Conservation (phyloP, 2,888 invertebrate species). For the Digitonthophagus gazella region DNA sequence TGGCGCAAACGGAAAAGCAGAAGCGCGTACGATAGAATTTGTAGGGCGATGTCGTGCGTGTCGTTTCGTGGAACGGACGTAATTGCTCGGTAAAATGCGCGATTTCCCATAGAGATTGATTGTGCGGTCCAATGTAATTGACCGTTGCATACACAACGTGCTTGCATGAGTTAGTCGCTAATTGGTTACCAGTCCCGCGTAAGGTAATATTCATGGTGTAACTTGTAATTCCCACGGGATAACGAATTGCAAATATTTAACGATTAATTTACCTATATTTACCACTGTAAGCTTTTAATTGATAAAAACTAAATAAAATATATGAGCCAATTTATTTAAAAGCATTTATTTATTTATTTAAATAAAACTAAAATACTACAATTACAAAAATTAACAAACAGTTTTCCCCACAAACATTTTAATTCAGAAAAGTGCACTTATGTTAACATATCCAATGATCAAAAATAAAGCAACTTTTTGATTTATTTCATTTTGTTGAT, state of each 20-base stretch:
- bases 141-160: conserved; percentile 13
- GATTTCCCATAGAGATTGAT: conserved; percentile 14
- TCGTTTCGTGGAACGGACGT: not conserved
- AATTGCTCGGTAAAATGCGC: conserved; percentile 11
- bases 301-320: no score
- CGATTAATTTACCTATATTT: not conserved
- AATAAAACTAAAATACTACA: no score
- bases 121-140: conserved; percentile 13
- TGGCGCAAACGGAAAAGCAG: not conserved
- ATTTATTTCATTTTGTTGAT: no score
- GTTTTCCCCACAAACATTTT: no score
- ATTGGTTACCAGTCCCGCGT: not conserved
- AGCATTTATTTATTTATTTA: no score
- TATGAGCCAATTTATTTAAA: no score
- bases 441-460: no score
- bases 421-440: no score
- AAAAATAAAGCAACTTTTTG: no score
- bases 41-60: not conserved
- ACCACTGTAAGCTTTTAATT: no score
- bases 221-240: not conserved
- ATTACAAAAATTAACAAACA: no score
- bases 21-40: not conserved
- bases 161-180: conserved; percentile 9
- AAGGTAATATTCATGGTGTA: not conserved
- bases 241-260: not conserved